A percentile compares a stretch with the other conserved stretches of the same genome.
These are phyloP conservation scores for Stichodactyla mertensii DNA, from an alignment of 64 coral and sea anemone species.

Conservation along the genomic window DNA sequence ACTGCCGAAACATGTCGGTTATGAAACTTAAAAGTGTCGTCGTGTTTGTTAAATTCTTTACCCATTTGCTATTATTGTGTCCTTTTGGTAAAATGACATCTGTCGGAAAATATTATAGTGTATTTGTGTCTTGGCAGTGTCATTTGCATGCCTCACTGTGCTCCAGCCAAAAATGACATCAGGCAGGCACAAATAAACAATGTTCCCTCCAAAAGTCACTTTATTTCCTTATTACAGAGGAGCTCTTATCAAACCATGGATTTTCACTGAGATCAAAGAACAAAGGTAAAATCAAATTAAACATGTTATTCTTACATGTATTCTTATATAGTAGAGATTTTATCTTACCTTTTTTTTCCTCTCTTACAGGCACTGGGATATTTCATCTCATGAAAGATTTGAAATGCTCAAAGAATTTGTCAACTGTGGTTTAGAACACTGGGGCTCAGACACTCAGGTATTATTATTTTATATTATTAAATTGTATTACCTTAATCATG, in stretches of 20 bases:
- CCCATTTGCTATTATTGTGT: too few relatives aligned
- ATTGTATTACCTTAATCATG: too few relatives aligned
- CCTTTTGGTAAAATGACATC: too few relatives aligned
- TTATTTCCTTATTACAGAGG: conserved; percentile 46
- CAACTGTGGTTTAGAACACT: conserved; percentile 93
- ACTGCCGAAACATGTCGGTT: too few relatives aligned
- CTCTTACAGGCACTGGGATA: conserved; percentile 85
- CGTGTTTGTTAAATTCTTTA: too few relatives aligned
- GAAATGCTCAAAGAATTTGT: conserved; percentile 83
- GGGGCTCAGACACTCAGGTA: conserved; percentile 98
- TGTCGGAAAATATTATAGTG: neutral
- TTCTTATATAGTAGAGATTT: neutral
- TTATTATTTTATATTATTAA: neutral
- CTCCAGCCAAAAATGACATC: too few relatives aligned
- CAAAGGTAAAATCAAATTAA: conserved; percentile 48
- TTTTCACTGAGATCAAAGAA: conserved; percentile 99
- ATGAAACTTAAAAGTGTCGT: too few relatives aligned
- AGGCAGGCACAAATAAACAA: too few relatives aligned
- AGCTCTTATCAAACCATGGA: conserved; percentile 95
- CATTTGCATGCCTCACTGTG: too few relatives aligned
- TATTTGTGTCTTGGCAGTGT: too few relatives aligned
- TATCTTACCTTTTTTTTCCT: neutral
- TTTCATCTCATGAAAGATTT: conserved; percentile 79
- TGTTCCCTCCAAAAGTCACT: too few relatives aligned
- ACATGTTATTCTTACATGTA: neutral